phyloP scores from a whole-genome alignment of 2,113 vertebrate species.

The Rhynchomys soricoides region DNA sequence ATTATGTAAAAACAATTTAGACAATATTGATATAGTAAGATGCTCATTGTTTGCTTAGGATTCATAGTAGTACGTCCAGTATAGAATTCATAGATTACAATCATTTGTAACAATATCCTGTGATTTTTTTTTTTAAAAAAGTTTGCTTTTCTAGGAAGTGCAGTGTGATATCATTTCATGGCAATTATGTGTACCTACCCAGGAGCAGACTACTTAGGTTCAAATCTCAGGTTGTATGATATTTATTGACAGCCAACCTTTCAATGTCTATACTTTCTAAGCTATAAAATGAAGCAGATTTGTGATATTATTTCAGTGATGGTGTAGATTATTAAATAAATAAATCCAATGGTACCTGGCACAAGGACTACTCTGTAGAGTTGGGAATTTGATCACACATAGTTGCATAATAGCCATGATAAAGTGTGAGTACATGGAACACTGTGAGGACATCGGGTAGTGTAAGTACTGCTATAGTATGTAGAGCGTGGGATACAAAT shows the following conservation, averaged over 20 bases:
- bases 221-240: background rate
- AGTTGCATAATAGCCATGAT: background rate
- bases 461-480: background rate
- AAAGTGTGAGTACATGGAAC: background rate
- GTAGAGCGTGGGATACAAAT: background rate
- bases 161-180: background rate
- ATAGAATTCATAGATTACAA: background rate
- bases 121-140: background rate
- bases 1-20: conserved; percentile 43
- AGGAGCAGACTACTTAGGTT: background rate
- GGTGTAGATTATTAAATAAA: conserved; percentile 40
- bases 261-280: conserved; percentile 9
- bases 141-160: background rate
- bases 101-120: conserved; percentile 39
- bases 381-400: background rate
- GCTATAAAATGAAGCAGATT: background rate
- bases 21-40: background rate
- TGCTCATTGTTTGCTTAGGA: conserved; percentile 14
- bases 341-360: background rate
- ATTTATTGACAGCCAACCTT: background rate
- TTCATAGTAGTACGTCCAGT: conserved; percentile 12
- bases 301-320: background rate
- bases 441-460: background rate
- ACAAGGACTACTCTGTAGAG: background rate
- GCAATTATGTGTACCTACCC: background rate